A percentile compares a stretch with the other conserved stretches of the same genome.
Conservation (phyloP, 1,140 invertebrate species). For the Drosophila takahashii region DNA sequence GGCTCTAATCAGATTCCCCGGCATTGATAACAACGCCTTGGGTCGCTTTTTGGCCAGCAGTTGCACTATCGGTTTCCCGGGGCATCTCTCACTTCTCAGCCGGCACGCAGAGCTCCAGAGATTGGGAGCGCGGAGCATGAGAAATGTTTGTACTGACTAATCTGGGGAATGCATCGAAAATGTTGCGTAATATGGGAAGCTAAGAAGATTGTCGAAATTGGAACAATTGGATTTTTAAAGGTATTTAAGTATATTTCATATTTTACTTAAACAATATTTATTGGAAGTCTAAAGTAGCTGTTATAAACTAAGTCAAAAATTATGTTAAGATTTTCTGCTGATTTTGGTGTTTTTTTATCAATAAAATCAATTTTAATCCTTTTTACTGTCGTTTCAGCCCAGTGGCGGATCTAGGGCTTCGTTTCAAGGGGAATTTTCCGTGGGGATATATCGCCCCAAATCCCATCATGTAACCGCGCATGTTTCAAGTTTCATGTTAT, state of each 20-base stretch:
- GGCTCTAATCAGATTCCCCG: conserved; percentile 50
- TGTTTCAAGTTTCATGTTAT: too few species aligned
- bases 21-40: conserved; percentile 61
- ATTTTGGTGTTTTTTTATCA: too few species aligned
- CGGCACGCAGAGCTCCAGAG: conserved; percentile 55
- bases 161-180: conserved; percentile 62
- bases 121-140: conserved; percentile 51
- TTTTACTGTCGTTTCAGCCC: too few species aligned
- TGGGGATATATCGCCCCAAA: too few species aligned
- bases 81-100: conserved; percentile 45
- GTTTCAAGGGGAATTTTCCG: too few species aligned
- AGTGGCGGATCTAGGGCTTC: too few species aligned
- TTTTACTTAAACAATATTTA: background rate
- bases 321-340: too few species aligned
- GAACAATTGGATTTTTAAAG: background rate
- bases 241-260: background rate
- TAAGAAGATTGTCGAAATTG: conserved; percentile 2
- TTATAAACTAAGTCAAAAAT: too few species aligned
- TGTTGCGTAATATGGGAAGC: conserved; percentile 54
- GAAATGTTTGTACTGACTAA: conserved; percentile 67
- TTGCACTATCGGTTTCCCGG: conserved; percentile 41
- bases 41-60: conserved; percentile 45
- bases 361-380: too few species aligned
- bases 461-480: too few species aligned
- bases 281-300: too few species aligned